Percentiles rank a stretch among this genome's conserved stretches.
Conservation (phyloP, 2,797 vertebrate genomes). For the Chromobotia macracanthus region DNA sequence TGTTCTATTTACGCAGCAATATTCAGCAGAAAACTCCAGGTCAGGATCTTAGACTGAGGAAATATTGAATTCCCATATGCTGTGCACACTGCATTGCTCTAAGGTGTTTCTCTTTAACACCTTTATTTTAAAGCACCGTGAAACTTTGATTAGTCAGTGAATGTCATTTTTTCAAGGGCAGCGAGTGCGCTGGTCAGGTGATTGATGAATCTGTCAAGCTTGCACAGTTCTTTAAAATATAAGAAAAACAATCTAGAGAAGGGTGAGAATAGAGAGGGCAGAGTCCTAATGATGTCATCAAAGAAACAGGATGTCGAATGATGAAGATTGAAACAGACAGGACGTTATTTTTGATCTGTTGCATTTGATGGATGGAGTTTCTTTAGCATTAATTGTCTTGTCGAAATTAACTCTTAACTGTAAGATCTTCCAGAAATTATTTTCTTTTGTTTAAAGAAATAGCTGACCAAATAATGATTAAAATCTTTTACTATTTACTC, state of each 20-base stretch:
- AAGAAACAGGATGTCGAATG: background rate
- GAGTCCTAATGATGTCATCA: background rate
- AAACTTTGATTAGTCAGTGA: conserved; percentile 78
- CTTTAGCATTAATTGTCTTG: too few relatives aligned
- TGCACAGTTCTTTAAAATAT: background rate
- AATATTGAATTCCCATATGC: conserved; percentile 65
- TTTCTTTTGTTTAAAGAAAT: too few relatives aligned
- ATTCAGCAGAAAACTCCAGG: conserved; percentile 69
- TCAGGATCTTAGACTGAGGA: conserved; percentile 64
- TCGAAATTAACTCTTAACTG: too few relatives aligned
- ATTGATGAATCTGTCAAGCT: conserved; percentile 24
- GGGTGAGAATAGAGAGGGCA: background rate
- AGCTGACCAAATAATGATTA: too few relatives aligned
- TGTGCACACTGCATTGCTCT: conserved; percentile 62
- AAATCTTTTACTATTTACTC: too few relatives aligned
- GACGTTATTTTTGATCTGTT: background rate
- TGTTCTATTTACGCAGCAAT: conserved; percentile 26
- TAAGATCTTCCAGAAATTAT: too few relatives aligned
- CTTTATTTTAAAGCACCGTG: conserved; percentile 68
- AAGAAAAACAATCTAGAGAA: background rate
- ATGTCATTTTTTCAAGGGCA: conserved; percentile 74
- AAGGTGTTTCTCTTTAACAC: conserved; percentile 48
- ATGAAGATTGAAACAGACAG: background rate
- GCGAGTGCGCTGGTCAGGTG: background rate
- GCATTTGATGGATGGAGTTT: too few relatives aligned